Evolutionary conservation across 2,888 invertebrate species (phyloP), one percentile per base, ranked within the genome.

Genomic region (Tholera decimalis): DNA sequence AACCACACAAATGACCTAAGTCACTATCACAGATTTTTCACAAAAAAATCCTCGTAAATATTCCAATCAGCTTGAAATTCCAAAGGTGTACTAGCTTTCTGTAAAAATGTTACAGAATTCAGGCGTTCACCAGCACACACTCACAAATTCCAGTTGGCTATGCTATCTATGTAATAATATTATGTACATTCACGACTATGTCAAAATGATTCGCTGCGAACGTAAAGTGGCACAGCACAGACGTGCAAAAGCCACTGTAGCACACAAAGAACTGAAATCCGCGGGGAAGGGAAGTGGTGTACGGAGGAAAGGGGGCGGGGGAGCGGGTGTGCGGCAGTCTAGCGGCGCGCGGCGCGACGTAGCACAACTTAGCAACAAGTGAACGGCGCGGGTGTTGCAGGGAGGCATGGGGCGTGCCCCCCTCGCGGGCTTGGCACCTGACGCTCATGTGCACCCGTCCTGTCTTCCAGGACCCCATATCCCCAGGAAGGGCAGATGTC

Each of bases 191-290:
- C 89, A 91, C 93, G 90, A 88, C 81, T 89, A 82, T 86, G 83
- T 87, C 86, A 85, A 89, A 86, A 85, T 87, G 83, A 78, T 82
- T 77, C 70, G 86, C 88, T 87, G 85, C 84, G 82, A 88, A 87
- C 86, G 87, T 85, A 80, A 74, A 83, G 81, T 82, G 74, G 84
- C 85, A 88, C 88, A 86, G 83, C 84, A 89, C 89, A 83, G 72
- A 93, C 95, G 92, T 93, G 88, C 89, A 83, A 89, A 85, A 91
- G 85, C 88, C 87, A 89, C 92, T 85, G 87, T 88, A 88, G 92
- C 93, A 92, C 93, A 95, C 95, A 95, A 94, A 95, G 94, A 93
- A 95, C 95, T 95, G 93, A 93, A 90, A 89, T 89, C 92, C 92
- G 93, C 92, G 93, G 92, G 92, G 91, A 74, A 89, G 90, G 89